Evolutionary conservation across 2,888 invertebrate species (phyloP).

Genomic region (Scelioninae gen. 1): DNA sequence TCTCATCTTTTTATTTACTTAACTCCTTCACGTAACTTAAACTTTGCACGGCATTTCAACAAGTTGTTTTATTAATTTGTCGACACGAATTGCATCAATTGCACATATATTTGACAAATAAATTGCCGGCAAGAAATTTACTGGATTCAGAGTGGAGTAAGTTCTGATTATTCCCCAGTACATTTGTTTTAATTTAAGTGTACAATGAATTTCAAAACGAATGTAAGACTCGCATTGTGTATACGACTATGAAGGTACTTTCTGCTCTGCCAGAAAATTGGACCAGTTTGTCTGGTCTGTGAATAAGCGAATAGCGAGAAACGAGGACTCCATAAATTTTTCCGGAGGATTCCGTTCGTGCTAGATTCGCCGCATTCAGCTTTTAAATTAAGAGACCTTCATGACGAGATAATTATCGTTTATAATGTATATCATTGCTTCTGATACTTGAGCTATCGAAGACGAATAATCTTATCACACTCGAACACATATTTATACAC

Average conservation of each 20-base stretch:
- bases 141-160: background rate
- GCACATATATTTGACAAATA: slow-evolving; percentile 3
- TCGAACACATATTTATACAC: slow-evolving; percentile 48
- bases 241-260: slow-evolving; percentile 63
- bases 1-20: slow-evolving; percentile 44
- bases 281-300: slow-evolving; percentile 71
- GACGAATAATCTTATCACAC: slow-evolving; percentile 53
- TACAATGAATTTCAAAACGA: slow-evolving; percentile 59
- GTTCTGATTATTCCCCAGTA: slow-evolving; percentile 28
- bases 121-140: background rate
- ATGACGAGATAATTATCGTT: slow-evolving; percentile 68
- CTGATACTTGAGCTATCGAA: slow-evolving; percentile 44
- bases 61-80: slow-evolving; percentile 36
- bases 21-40: slow-evolving; percentile 8
- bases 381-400: slow-evolving; percentile 69
- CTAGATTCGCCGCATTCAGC: slow-evolving; percentile 70
- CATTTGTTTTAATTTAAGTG: slow-evolving; percentile 56
- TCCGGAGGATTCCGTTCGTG: slow-evolving; percentile 69
- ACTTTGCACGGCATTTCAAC: slow-evolving; percentile 27
- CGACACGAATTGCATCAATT: background rate
- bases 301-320: slow-evolving; percentile 70
- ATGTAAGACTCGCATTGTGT: slow-evolving; percentile 65
- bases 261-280: slow-evolving; percentile 69
- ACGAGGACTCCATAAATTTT: slow-evolving; percentile 71
- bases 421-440: slow-evolving; percentile 59